Evolutionary conservation across 1,140 invertebrate species (phyloP).

Genomic region (Neuroterus valhalla): DNA sequence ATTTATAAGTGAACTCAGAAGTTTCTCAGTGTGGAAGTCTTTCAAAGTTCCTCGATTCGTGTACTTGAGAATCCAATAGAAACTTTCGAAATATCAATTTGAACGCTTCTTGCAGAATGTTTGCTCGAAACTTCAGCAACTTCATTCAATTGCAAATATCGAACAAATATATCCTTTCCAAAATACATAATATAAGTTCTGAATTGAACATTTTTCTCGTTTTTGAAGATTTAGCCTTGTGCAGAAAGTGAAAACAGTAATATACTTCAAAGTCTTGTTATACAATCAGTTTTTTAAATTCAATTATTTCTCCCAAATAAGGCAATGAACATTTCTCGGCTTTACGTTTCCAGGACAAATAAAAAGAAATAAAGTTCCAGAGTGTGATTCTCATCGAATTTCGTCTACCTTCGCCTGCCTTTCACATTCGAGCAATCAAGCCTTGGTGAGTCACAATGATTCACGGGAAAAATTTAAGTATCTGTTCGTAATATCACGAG

Average conservation of each 20-base stretch:
- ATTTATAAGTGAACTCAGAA: no score
- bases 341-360: neutral
- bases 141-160: neutral
- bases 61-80: neutral
- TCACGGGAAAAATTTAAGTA: slow-evolving; percentile 1
- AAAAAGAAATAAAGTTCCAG: slow-evolving; percentile 1
- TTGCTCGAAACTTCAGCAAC: neutral
- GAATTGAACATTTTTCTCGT: no score
- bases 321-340: neutral
- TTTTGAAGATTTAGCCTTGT: neutral
- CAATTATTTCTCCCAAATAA: slow-evolving; percentile 2
- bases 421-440: slow-evolving; percentile 17
- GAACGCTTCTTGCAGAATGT: neutral
- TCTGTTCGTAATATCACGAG: slow-evolving; percentile 11
- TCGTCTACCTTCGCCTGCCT: slow-evolving; percentile 8
- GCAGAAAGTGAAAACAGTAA: neutral
- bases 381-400: neutral
- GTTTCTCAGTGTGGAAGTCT: no score
- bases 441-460: slow-evolving; percentile 17
- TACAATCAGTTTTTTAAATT: neutral
- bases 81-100: slow-evolving; percentile 1
- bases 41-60: no score
- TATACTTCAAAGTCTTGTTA: no score
- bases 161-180: neutral
- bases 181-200: no score